Conservation (phyloP, 2,113 vertebrate species). For the Suricata suricatta region DNA sequence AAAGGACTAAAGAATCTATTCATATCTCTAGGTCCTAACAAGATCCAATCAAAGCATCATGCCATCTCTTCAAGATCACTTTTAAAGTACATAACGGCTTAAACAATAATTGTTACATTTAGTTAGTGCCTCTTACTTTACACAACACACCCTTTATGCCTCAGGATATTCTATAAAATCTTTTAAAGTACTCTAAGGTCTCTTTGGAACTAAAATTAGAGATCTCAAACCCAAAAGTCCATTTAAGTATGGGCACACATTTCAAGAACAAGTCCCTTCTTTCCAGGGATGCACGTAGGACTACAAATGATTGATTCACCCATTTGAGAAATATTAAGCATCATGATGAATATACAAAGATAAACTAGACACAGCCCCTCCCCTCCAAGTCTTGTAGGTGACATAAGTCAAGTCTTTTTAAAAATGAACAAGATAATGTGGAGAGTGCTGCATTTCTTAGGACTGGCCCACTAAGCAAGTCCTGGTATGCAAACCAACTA, state of each 20-base stretch:
- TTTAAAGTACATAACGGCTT: neutral
- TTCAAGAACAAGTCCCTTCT: neutral
- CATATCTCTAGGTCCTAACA: neutral
- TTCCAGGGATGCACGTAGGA: neutral
- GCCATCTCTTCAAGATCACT: neutral
- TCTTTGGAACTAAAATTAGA: neutral
- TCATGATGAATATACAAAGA: neutral
- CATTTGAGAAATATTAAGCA: neutral
- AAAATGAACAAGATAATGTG: neutral
- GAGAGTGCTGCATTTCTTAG: neutral
- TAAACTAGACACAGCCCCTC: neutral
- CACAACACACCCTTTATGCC: neutral
- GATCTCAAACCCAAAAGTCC: neutral
- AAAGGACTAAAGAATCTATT: neutral
- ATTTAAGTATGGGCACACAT: neutral
- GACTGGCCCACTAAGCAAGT: neutral
- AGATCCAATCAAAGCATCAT: neutral
- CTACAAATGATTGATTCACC: neutral
- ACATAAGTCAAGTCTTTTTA: neutral
- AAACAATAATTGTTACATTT: neutral
- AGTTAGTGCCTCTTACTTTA: neutral
- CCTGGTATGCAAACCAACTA: neutral
- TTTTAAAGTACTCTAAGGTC: neutral
- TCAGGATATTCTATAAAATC: too few relatives aligned
- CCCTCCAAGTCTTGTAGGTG: neutral